Base-by-base conservation (phyloP, 2,888 invertebrate species). In the Imbricaverruca yamaguchii region DNA sequence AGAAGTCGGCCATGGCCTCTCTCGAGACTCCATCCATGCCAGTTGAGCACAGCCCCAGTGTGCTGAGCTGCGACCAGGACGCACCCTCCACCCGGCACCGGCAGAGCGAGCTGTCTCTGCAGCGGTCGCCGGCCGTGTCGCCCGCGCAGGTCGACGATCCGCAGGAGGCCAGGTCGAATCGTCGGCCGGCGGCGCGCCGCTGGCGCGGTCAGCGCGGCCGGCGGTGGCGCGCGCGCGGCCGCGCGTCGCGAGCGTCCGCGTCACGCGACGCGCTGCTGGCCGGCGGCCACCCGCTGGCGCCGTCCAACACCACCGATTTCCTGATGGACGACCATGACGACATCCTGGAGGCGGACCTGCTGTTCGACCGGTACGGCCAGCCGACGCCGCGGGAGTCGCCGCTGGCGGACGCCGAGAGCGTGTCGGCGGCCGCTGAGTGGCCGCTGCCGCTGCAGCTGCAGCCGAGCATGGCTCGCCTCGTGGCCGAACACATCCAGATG, bases 331-430 rank as follows among this genome's bases (percentile, higher is more conserved):
- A 77, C 77, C 77, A 77, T 21, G 77, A 77, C 56, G 55, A 77
- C 77, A 18, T 21, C 21, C 21, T 9, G 21, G 77, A 53, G 15
- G 55, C 4, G 15, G 77, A 77, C 77, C 8, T 77, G 53, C 21
- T 77, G 77, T 77, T 77, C 56, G 77, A 77, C 77, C 55, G 77
- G 55, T 77, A 77, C 77, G 77, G 77, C 55, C 56, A 56, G 77
- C 77, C 77, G 77, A 77, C 77, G 56, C 77, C 77, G 56, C 56
- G 77, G 0, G 55, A n/a, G 55, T 77, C 77, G n/a, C 77, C 77
- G n/a, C 55, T 55, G 77, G 77, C 77, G 10, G 39, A 25, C 25
- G 69, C 15, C 13, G 69, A 13, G 15, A 3, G 55, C 12, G 55
- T 6, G n/a, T 6, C 55, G 56, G 55, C 21, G 56, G 25, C n/a